Evolutionary conservation across 1,140 invertebrate species (phyloP).

Genomic region (Paralvinella palmiformis): DNA sequence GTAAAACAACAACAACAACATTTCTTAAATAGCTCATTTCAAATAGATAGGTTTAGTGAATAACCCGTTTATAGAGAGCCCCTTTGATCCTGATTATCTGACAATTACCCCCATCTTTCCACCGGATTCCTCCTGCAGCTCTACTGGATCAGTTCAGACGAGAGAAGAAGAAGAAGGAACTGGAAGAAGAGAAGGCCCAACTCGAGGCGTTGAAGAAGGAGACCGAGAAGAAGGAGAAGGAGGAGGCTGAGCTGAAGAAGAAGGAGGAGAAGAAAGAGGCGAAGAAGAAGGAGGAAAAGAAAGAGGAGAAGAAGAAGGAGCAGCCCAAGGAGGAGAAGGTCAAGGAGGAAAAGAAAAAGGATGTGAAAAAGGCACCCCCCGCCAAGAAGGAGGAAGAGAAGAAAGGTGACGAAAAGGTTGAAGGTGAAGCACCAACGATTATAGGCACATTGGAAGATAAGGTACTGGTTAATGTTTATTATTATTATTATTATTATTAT

Average conservation of each 20-base stretch:
- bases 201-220: too few relatives aligned
- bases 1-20: too few relatives aligned
- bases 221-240: background rate
- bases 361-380: background rate
- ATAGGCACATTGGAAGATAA: background rate
- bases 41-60: too few relatives aligned
- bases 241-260: background rate
- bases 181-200: constrained; percentile 14
- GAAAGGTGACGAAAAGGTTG: background rate
- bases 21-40: too few relatives aligned
- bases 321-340: background rate
- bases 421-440: background rate
- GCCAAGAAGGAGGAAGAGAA: background rate
- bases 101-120: too few relatives aligned
- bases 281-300: background rate
- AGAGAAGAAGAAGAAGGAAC: constrained; percentile 17
- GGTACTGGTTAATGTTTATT: too few relatives aligned
- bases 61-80: too few relatives aligned
- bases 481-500: background rate
- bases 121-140: background rate
- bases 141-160: background rate
- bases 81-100: too few relatives aligned
- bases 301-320: background rate
- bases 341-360: background rate
- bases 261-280: constrained; percentile 13